Evolutionary conservation across 2,797 vertebrate genomes (phyloP), one percentile per base, ranked within the genome.

Genomic region (Lindbergichthys nudifrons): DNA sequence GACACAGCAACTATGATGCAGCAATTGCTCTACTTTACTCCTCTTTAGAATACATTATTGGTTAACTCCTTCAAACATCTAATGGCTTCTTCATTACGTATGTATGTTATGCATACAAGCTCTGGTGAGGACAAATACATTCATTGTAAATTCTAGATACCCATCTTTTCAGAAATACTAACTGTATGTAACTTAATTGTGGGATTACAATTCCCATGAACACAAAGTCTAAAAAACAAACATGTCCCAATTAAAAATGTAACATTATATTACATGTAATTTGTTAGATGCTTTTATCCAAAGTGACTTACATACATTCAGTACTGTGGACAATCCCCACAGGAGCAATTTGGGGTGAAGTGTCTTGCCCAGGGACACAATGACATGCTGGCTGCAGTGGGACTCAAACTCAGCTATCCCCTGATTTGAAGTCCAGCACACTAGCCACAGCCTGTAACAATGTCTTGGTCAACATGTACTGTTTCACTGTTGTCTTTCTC

Each of bases 211-310:
- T 57, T 58, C 42, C 43, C 23, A 62, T 5, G 11, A 60, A 64
- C 15, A 73, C 13, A 61, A 36, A 48, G 42, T 23, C 47, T 19
- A 26, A 26, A 26, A 46, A 26, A 19, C 64, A 66, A 70, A 26
- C 51, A 71, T 42, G 19, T 39, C 48, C 26, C 26, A 26, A 5
- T 26, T 26, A 5, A 26, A 26, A 26, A 26, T 26, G 26, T 26
- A 26, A 26, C 26, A 26, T 26, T 26, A 23, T 23, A 23, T 23
- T 23, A 26, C 26, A 26, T 26, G 26, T 26, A 26, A 26, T 26
- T 26, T 26, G 26, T 26, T 26, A 26, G 26, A 26, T 4, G 4
- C 26, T 26, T 26, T 21, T 21, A 21, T 21, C 21, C 21, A n/a
- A n/a, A n/a, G n/a, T n/a, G n/a, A n/a, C n/a, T n/a, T n/a, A n/a